Conservation (phyloP, 2,113 vertebrate species). For the Scortum barcoo region DNA sequence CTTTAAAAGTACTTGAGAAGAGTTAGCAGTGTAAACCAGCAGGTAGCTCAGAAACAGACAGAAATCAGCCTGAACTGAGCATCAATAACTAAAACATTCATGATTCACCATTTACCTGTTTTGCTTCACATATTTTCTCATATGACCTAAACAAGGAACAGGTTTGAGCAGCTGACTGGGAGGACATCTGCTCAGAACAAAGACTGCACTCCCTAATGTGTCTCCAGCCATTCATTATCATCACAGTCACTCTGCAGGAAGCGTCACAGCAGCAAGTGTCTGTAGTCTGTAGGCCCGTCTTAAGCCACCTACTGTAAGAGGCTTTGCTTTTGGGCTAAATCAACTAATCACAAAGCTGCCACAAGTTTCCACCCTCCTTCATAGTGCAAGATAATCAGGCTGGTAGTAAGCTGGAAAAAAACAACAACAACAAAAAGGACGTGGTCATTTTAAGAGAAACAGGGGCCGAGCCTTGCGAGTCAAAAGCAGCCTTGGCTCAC, state of each 20-base stretch:
- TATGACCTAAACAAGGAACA: neutral
- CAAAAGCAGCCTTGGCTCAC: neutral
- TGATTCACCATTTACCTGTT: neutral
- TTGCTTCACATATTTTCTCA: no score
- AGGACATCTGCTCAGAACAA: constrained; percentile 5
- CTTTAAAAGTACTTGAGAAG: neutral
- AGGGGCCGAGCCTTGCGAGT: neutral
- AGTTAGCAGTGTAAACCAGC: neutral
- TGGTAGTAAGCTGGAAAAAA: constrained; percentile 20
- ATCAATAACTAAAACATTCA: neutral
- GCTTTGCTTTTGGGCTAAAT: constrained; percentile 77
- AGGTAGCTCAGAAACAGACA: neutral
- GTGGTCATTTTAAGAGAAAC: constrained; percentile 11
- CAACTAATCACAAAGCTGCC: constrained; percentile 76
- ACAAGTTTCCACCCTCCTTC: constrained; percentile 44
- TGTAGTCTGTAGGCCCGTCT: constrained; percentile 31
- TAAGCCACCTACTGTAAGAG: constrained; percentile 70
- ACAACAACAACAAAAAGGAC: no score
- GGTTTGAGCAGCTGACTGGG: neutral
- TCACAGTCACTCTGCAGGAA: constrained; percentile 5
- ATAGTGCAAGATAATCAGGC: constrained; percentile 50
- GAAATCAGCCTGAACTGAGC: neutral
- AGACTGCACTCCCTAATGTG: neutral
- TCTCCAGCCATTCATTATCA: neutral
- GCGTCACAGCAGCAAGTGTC: constrained; percentile 26